Evolutionary conservation across 2,113 vertebrate species (phyloP).

Genomic region (Apteryx owenii): DNA sequence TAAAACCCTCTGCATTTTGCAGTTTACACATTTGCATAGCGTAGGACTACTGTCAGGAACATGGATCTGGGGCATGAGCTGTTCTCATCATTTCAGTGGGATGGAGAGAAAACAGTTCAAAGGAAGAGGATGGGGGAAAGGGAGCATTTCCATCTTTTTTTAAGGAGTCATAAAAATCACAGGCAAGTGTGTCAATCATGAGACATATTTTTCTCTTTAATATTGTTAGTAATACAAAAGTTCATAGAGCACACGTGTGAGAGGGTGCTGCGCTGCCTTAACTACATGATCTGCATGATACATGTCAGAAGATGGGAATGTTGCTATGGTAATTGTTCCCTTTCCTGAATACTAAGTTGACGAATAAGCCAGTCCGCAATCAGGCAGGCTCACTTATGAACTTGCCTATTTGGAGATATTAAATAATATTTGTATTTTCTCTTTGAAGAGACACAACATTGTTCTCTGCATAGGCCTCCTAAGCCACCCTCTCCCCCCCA

Average conservation of each 20-base stretch:
- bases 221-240: slow-evolving; percentile 26
- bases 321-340: slow-evolving; percentile 56
- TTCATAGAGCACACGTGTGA: slow-evolving; percentile 59
- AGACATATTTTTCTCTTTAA: slow-evolving; percentile 31
- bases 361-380: slow-evolving; percentile 26
- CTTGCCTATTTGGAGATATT: slow-evolving; percentile 5
- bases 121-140: slow-evolving; percentile 46
- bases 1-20: slow-evolving; percentile 42
- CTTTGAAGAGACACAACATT: neutral
- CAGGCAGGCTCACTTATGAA: slow-evolving; percentile 44
- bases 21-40: slow-evolving; percentile 61
- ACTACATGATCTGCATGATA: slow-evolving; percentile 40
- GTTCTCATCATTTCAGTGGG: slow-evolving; percentile 60
- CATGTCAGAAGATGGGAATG: slow-evolving; percentile 31
- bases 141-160: slow-evolving; percentile 44
- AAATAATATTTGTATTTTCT: slow-evolving; percentile 40
- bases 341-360: slow-evolving; percentile 67
- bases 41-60: slow-evolving; percentile 64
- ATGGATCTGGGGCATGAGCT: slow-evolving; percentile 46
- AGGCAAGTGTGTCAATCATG: slow-evolving; percentile 52
- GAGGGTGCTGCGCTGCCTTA: slow-evolving; percentile 23
- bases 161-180: slow-evolving; percentile 27
- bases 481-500: neutral
- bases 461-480: neutral
- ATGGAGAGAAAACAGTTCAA: slow-evolving; percentile 61